Base-by-base conservation (phyloP, 1,140 invertebrate genomes). In the Rhagoletis zephyria region DNA sequence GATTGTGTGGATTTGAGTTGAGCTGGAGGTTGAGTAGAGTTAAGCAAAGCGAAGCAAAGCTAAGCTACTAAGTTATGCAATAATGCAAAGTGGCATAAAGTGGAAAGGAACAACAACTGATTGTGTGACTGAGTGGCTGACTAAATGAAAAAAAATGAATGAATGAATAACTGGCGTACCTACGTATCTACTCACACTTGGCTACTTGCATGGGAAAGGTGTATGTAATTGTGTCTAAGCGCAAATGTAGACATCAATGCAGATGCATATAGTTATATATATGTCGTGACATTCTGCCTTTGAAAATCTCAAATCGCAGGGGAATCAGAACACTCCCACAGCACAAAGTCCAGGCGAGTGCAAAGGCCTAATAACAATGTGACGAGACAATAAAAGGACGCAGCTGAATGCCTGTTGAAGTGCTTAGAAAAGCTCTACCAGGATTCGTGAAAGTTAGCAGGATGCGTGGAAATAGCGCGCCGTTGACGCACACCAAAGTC, bases 41-140 rank as follows among this genome's bases (percentile, higher is more conserved):
- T 0, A 6, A 81, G 74, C 48, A 81, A 81, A 59, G 51, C 45
- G 48, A 30, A 81, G 48, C 45, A 40, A 12, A 74, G 40, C 70
- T 77, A 77, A 77, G 45, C 74, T 81, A 81, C 74, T 81, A 51
- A 19, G 48, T 19, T 81, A 81, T 81, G 48, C 48, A 81, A 81
- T 81, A 81, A 81, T 81, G 74, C 74, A 81, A 30, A 74, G 67
- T 74, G 67, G 67, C 67, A 14, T 74, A 74, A 81, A 81, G 48
- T 81, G 48, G 48, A 42, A 81, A 30, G 42, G 16, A 81, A 42
- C 74, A 56, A 81, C 19, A 45, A 77, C 42, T 48, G 42, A 51
- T 4, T 45, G 70, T n/a, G n/a, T 9, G 74, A 14, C 40, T 81
- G 9, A 48, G 5, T 74, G 70, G 48, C 45, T 48, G 70, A 16